Base-by-base conservation (phyloP, 2,113 vertebrate species). In the Siniperca knerii region DNA sequence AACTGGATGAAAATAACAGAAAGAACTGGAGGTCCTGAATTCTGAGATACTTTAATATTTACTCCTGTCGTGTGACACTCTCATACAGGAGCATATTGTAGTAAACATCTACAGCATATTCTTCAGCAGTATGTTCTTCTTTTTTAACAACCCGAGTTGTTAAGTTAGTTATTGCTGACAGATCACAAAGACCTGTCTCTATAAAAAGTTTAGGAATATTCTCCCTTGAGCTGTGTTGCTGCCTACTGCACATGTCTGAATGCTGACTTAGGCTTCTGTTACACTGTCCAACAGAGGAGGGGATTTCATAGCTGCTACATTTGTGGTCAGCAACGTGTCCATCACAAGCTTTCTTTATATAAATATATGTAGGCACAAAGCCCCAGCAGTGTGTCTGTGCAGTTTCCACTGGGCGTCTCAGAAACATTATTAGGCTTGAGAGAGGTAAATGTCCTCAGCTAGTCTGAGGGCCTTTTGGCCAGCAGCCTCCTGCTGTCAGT, bases 391-490 rank as follows among this genome's bases (percentile, higher is more conserved):
- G 67, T 50, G 73, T 60, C 50, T 21, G 75, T 37, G 46, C 62
- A 62, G 74, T 60, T 60, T 72, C 48, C 33, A 21, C 50, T 44
- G 20, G 68, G n/a, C 4, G 2, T 66, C 68, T 54, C 23, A 8
- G 37, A 74, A 81, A 85, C 50, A 74, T 85, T 83, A 85, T 85
- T 57, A 80, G 66, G 37, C 73, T 80, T 68, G 33, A 85, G 86
- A 83, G 66, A 69, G 48, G 77, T 86, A 67, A 86, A 79, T 65
- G 86, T 85, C 75, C 83, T 55, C 78, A 11, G 69, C 57, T 20
- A 18, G 76, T 83, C 61, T 50, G 61, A 79, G 68, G 52, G 52
- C 67, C 18, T 67, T 82, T 78, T 85, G 86, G 77, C 55, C 75
- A 15, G 50, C 58, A 40, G 76, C 48, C 70, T 82, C 75, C 77